Conservation (phyloP, 2,888 invertebrate genomes). For the Schizaphis graminum region DNA sequence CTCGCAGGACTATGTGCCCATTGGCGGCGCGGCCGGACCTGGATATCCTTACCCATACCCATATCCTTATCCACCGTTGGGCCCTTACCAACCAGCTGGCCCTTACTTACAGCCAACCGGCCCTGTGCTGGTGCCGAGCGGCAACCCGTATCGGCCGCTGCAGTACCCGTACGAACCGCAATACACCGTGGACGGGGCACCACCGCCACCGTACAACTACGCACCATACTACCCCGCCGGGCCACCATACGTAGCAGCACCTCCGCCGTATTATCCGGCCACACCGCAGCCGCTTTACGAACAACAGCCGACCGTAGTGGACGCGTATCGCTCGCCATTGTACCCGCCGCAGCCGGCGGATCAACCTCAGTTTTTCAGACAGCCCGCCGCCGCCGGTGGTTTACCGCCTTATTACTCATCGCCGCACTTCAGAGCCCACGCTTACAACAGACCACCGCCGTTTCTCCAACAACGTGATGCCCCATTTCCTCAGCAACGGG, state of each 20-base stretch:
- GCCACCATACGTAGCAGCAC: constrained; percentile 14
- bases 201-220: neutral
- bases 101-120: neutral
- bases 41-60: constrained; percentile 59
- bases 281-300: constrained; percentile 10
- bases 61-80: constrained; percentile 18
- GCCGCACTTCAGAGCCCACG: constrained; percentile 37
- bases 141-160: constrained; percentile 13
- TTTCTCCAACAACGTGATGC: constrained; percentile 56
- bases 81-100: constrained; percentile 20
- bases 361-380: constrained; percentile 31
- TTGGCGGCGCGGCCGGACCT: constrained; percentile 13
- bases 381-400: neutral
- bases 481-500: constrained; percentile 53
- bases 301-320: constrained; percentile 38
- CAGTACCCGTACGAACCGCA: constrained; percentile 33
- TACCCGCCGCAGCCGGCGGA: neutral
- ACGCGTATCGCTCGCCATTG: constrained; percentile 54
- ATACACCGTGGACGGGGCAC: neutral
- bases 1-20: constrained; percentile 45
- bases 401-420: neutral
- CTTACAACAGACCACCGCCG: constrained; percentile 18
- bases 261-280: neutral
- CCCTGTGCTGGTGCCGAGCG: neutral
- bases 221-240: neutral